Base-by-base conservation (phyloP, 1,140 invertebrate species). In the Rhynchophorus ferrugineus region DNA sequence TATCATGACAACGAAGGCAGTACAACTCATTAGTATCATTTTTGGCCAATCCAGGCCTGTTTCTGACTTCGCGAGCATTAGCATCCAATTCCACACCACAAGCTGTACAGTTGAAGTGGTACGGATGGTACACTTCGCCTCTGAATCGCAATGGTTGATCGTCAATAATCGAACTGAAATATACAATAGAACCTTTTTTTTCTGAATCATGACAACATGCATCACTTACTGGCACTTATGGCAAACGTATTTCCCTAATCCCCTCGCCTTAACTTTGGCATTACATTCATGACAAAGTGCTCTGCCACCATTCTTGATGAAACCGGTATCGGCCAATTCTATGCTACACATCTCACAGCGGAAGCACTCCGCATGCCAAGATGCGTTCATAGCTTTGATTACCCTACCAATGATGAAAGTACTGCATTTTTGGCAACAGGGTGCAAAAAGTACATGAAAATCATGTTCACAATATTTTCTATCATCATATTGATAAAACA, bases 391-490 rank as follows among this genome's bases (percentile, higher is more conserved):
- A 1, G 97, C 97, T 70, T 99, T 99, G 58, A 99, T 99, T 0
- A 99, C 97, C 37, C 53, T 17, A 49, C 94, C 95, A 71, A 97
- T 93, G 14, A 98, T 91, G 70, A 97, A 97, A 69, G 96, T 89
- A 36, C 89, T 88, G 70, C 97, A 99, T 75, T 93, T 92, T 61
- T 86, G 91, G 75, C 97, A 99, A 66, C 94, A 99, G 1, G 97
- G 97, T 2, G 95, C 94, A 75, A 97, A 98, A 0, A 98, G 74
- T 7, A 98, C 92, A 73, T 99, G 95, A 66, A 99, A 99, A 71
- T 99, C 97, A 73, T 95, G 90, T 75, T 99, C 95, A 66, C 97
- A 99, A 70, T 99, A 99, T 72, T 99, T 99, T 24, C 96, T 77
- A 1, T 93, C 95, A 73, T 99, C 97, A 73, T 98, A 99, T 76